These are phyloP conservation scores for Ceyx melanurus DNA, from an alignment of 2,113 vertebrate species.

Conservation along the genomic window DNA sequence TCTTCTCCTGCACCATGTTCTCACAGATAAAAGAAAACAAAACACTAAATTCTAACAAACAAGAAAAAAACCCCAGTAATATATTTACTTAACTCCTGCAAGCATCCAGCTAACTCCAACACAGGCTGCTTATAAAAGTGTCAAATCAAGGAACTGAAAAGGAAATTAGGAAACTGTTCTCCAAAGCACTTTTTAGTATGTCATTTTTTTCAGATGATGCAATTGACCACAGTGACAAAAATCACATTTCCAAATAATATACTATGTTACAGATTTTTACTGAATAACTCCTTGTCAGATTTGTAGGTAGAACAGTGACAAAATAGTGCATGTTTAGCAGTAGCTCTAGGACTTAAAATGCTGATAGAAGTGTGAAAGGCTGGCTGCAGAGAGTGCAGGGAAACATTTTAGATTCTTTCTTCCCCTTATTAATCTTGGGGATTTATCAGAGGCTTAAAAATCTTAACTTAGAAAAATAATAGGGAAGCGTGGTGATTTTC, in stretches of 20 bases:
- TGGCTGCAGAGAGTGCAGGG: neutral
- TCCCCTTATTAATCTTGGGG: neutral
- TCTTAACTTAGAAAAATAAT: neutral
- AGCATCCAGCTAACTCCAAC: neutral
- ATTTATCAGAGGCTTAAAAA: conserved; percentile 18
- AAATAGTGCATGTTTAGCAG: neutral
- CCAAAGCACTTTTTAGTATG: neutral
- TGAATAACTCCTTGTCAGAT: neutral
- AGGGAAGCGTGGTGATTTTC: neutral
- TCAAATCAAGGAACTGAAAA: neutral
- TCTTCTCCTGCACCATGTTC: neutral
- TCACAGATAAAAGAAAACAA: neutral
- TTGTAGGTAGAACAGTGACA: neutral
- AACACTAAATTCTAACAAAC: no score
- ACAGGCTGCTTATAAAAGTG: neutral
- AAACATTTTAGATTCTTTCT: neutral
- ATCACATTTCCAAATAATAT: neutral
- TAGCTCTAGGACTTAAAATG: neutral
- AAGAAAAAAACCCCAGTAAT: neutral
- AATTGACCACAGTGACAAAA: neutral
- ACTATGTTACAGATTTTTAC: neutral
- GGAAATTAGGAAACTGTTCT: neutral
- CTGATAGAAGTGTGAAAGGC: neutral
- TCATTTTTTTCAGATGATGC: neutral
- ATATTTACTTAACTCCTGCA: neutral